Percentiles rank a stretch among this genome's conserved stretches.
Evolutionary conservation across 1,140 invertebrate species (phyloP).

Genomic region (Drosophila eugracilis): DNA sequence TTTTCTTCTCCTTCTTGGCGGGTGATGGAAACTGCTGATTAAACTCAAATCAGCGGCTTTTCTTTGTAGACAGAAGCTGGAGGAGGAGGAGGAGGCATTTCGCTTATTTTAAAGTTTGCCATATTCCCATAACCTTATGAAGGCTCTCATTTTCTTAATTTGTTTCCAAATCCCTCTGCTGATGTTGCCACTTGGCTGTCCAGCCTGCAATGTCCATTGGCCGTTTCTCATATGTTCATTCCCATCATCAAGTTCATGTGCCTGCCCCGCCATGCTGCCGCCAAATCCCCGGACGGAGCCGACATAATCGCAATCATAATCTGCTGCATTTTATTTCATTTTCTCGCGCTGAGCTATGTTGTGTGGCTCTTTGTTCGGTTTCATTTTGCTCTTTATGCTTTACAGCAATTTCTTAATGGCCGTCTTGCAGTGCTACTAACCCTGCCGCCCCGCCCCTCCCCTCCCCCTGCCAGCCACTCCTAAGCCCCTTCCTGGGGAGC

Average conservation of each 20-base stretch:
- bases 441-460: not conserved
- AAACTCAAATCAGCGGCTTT: constrained; percentile 17
- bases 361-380: constrained; percentile 55
- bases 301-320: constrained; percentile 83
- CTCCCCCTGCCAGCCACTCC: no score
- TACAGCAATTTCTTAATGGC: constrained; percentile 82
- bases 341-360: constrained; percentile 64
- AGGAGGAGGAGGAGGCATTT: no score
- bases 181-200: constrained; percentile 9
- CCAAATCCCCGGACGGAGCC: constrained; percentile 11
- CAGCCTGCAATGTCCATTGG: constrained; percentile 19
- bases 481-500: not conserved
- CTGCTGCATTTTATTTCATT: constrained; percentile 83
- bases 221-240: constrained; percentile 39
- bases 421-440: constrained; percentile 53
- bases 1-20: constrained; percentile 14
- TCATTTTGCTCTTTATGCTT: constrained; percentile 81
- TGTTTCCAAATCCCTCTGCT: constrained; percentile 8
- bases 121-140: not conserved
- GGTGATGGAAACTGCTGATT: constrained; percentile 41
- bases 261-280: constrained; percentile 5
- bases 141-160: not conserved
- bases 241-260: constrained; percentile 42
- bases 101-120: no score
- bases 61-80: constrained; percentile 19